Evolutionary conservation across 2,888 invertebrate species (phyloP), one percentile per base, ranked within the genome.

Genomic region (Brenthis daphne): DNA sequence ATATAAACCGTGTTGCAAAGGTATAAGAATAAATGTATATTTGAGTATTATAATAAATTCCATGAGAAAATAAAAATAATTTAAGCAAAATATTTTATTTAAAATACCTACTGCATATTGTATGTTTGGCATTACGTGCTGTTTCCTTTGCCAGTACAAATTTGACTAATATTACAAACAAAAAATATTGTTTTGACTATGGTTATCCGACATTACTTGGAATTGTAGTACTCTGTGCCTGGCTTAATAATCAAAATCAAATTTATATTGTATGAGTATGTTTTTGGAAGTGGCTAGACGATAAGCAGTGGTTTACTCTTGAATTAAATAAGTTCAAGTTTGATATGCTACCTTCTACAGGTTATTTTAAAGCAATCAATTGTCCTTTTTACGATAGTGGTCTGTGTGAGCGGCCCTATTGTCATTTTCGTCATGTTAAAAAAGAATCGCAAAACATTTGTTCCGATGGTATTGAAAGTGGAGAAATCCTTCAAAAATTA

Each of bases 281-380:
- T 73, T 73, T 68, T 68, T 63, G 56, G 56, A 64, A 57, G 57
- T 64, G 64, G 53, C 57, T 67, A 58, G 47, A 57, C 12, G n/a
- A 57, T 57, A 24, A 64, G 29, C 37, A 43, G 37, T 43, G 11
- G 43, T 61, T 54, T 54, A 57, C 43, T 71, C 68, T 69, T 73
- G 65, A 73, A 71, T 73, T 65, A 73, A 73, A 57, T 64, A 16
- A 51, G 54, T 51, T 51, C 20, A 68, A 24, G 56, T 65, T 67
- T 81, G 82, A 89, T 85, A 98, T 98, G 98, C 94, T 98, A 82
- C 97, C 98, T 54, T 96, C 98, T 69, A 96, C 97, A 77, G 98
- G 98, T 74, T 96, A 97, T 85, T 98, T 98, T 83, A 96, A 96
- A 89, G 95, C 95, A 79, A 95, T 97, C 74, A 94, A 94, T 79